Conservation (phyloP, 2,113 vertebrate species). For the Anseranas semipalmata region DNA sequence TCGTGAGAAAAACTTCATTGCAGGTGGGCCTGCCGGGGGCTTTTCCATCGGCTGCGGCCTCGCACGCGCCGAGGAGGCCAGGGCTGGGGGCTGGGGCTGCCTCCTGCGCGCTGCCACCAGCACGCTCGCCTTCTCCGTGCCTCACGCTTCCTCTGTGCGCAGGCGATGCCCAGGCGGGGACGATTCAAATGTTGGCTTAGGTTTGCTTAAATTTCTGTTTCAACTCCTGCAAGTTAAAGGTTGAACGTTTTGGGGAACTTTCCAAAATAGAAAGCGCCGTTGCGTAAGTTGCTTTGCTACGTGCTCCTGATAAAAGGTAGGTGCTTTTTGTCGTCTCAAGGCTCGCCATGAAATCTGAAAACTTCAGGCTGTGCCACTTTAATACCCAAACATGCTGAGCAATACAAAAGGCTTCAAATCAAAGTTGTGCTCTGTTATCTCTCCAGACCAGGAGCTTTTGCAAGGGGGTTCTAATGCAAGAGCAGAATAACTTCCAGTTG, state of each 20-base stretch:
- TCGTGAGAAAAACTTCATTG: neutral
- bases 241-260: neutral
- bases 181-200: neutral
- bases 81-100: neutral
- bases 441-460: constrained; percentile 69
- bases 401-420: constrained; percentile 70
- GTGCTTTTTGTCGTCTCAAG: neutral
- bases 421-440: constrained; percentile 73
- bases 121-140: neutral
- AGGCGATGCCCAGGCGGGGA: too few species aligned
- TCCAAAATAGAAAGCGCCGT: neutral
- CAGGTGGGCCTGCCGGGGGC: neutral
- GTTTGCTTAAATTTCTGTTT: neutral
- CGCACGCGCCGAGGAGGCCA: rapidly evolving
- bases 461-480: constrained; percentile 43
- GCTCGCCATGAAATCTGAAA: constrained; percentile 41
- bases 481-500: constrained; percentile 69
- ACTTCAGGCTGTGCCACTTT: constrained; percentile 62
- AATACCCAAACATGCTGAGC: constrained; percentile 55
- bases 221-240: neutral
- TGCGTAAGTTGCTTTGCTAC: neutral
- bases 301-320: neutral
- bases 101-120: neutral
- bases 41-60: neutral
- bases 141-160: too few species aligned